Evolutionary conservation across 2,888 invertebrate genomes (phyloP).

Genomic region (Chloroclysta siterata): DNA sequence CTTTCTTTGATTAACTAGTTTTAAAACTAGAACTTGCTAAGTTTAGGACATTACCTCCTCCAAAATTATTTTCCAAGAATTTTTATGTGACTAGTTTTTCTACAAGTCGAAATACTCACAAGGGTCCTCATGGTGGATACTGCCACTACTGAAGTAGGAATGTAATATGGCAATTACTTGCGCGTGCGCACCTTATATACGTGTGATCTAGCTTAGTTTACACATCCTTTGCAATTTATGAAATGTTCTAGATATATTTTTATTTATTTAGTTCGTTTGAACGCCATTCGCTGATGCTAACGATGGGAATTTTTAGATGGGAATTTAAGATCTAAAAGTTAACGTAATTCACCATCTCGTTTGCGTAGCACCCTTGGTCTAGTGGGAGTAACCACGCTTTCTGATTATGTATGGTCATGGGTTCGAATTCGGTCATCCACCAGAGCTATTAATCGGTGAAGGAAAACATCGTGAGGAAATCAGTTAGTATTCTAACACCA

Average conservation of each 20-base stretch:
- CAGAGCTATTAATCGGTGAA: no score
- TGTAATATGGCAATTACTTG: constrained; percentile 61
- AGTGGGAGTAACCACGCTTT: no score
- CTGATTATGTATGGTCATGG: no score
- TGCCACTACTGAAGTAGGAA: constrained; percentile 57
- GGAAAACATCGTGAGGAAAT: no score
- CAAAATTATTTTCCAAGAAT: constrained; percentile 1
- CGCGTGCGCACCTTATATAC: constrained; percentile 70
- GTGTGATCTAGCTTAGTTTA: constrained; percentile 38
- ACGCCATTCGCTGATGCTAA: no score
- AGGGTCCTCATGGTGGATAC: constrained; percentile 66
- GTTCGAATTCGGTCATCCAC: no score
- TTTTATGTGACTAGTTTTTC: constrained; percentile 21
- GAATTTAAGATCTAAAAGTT: no score
- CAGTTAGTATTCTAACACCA: no score
- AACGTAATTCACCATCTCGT: no score
- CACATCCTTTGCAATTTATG: constrained; percentile 50
- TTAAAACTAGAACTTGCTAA: not conserved
- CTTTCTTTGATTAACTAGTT: no score
- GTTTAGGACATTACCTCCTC: not conserved
- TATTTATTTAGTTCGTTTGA: not conserved
- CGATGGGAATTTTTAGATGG: no score
- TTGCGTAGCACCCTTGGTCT: no score
- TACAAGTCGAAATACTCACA: constrained; percentile 57
- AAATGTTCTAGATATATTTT: constrained; percentile 11